A percentile compares a stretch with the other conserved stretches of the same genome.
phyloP scores from a whole-genome alignment of 2,888 invertebrate species.

The Trisateles emortualis region DNA sequence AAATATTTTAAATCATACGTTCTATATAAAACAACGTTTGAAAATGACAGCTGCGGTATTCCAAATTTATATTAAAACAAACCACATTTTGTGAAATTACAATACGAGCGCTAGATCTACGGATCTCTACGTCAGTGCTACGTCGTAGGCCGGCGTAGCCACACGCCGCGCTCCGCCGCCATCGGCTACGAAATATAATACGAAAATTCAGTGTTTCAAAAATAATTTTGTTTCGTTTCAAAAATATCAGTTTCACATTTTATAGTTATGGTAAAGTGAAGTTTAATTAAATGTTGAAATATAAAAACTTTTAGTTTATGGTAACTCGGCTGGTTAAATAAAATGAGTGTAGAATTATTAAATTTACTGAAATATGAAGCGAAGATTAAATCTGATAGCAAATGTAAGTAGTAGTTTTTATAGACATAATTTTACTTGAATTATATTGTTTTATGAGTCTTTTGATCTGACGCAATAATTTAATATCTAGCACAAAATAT shows the following conservation, averaged over 20 bases:
- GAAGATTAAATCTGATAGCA: conserved; percentile 53
- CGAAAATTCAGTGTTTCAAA: conserved; percentile 47
- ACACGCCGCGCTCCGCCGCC: conserved; percentile 65
- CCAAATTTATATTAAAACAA: conserved; percentile 36
- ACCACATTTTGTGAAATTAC: conserved; percentile 14
- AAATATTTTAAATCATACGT: neutral
- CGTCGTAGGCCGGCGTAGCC: conserved; percentile 76
- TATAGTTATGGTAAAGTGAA: conserved; percentile 27
- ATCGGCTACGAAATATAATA: conserved; percentile 57
- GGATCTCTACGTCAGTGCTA: conserved; percentile 71
- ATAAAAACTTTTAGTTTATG: conserved; percentile 38
- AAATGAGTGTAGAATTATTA: conserved; percentile 76
- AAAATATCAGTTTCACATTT: conserved; percentile 13
- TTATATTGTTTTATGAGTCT: too few species aligned
- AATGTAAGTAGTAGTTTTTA: conserved; percentile 60
- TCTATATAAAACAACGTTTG: neutral
- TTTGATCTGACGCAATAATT: too few species aligned
- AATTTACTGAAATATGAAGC: conserved; percentile 68
- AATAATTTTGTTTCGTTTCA: conserved; percentile 17
- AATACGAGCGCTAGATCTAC: conserved; percentile 22
- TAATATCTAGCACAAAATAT: too few species aligned
- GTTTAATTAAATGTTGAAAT: conserved; percentile 25
- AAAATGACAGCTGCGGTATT: conserved; percentile 21
- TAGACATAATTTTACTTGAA: too few species aligned
- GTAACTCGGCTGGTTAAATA: conserved; percentile 50